These are phyloP conservation scores for Garra rufa DNA, from an alignment of 2,113 vertebrate genomes.

Conservation along the genomic window DNA sequence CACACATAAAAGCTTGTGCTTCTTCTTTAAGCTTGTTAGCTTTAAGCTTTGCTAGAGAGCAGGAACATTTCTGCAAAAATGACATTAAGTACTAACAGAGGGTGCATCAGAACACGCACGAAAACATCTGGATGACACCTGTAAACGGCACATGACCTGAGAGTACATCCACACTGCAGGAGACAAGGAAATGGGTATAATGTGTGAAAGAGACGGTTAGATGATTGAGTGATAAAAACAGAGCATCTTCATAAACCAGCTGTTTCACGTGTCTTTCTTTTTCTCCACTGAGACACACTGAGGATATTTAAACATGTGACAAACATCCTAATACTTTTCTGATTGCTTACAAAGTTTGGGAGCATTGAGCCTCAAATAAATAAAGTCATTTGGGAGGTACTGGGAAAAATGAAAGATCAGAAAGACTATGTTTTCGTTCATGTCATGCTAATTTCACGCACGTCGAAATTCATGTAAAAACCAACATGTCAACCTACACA, in stretches of 20 bases:
- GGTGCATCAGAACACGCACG: conserved; percentile 38
- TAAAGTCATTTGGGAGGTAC: not conserved
- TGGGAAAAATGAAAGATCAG: not conserved
- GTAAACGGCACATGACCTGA: conserved; percentile 50
- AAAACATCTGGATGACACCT: conserved; percentile 63
- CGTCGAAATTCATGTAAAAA: not conserved
- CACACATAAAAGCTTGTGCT: not conserved
- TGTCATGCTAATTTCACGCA: conserved; percentile 40
- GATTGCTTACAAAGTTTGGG: not conserved
- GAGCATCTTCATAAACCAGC: conserved; percentile 18
- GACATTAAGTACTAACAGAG: conserved; percentile 48
- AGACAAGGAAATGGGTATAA: conserved; percentile 14
- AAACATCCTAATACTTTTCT: not conserved
- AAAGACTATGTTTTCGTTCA: conserved; percentile 5
- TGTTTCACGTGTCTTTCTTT: conserved; percentile 15
- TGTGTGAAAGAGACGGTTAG: conserved; percentile 35
- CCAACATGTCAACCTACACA: conserved; percentile 18
- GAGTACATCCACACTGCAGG: conserved; percentile 28
- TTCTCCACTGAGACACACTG: not conserved
- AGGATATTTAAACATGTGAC: not conserved
- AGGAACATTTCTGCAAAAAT: conserved; percentile 28
- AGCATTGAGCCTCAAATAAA: not conserved
- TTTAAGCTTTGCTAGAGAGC: not conserved
- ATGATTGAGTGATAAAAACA: conserved; percentile 23
- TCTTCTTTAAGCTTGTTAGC: not conserved